A percentile compares a stretch with the other conserved stretches of the same genome.
phyloP scores from a whole-genome alignment of 2,797 vertebrate species.

The Megaceryle alcyon region DNA sequence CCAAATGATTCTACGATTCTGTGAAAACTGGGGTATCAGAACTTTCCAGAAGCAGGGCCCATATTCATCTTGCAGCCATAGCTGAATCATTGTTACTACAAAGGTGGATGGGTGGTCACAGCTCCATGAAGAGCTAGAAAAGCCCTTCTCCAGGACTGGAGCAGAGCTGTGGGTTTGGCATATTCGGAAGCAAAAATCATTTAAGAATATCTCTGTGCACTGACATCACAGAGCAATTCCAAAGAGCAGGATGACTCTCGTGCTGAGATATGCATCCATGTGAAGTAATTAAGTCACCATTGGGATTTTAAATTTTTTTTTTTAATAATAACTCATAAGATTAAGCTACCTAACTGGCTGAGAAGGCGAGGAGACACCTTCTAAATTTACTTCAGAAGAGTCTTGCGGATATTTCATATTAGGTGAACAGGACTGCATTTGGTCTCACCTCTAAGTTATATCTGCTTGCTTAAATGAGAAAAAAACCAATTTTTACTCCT shows the following conservation, averaged over 20 bases:
- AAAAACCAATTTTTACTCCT: neutral
- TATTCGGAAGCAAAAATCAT: neutral
- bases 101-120: neutral
- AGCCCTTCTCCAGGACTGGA: neutral
- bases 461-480: neutral
- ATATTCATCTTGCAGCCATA: neutral
- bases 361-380: neutral
- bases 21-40: neutral
- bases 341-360: neutral
- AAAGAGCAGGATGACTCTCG: neutral
- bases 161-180: neutral
- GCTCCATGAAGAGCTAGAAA: neutral
- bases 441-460: neutral
- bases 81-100: neutral
- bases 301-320: neutral
- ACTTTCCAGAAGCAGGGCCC: neutral
- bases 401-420: fast-evolving
- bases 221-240: neutral
- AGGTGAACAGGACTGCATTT: neutral
- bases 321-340: neutral
- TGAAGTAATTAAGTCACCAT: neutral
- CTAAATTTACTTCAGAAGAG: neutral
- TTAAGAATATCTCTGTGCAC: neutral
- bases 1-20: neutral
- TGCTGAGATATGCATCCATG: neutral